These are phyloP conservation scores for Ambastaia sidthimunki DNA, from an alignment of 2,797 vertebrate genomes.

Conservation along the genomic window DNA sequence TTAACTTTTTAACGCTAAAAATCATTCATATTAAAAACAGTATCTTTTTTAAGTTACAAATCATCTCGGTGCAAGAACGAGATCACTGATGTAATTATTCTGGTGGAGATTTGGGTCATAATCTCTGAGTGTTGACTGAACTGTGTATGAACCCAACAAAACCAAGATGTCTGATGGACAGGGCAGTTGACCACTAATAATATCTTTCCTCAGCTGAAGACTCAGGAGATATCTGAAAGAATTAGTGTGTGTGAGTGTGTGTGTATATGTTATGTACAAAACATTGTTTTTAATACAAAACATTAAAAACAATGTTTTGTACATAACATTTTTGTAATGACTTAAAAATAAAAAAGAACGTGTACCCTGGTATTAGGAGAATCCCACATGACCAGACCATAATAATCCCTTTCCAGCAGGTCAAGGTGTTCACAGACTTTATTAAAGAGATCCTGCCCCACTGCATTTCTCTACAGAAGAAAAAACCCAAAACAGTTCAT, in stretches of 20 bases:
- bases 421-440: slow-evolving; percentile 94
- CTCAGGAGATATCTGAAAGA: slow-evolving; percentile 89
- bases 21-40: too few relatives aligned
- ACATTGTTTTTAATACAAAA: too few relatives aligned
- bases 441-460: slow-evolving; percentile 89
- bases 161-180: slow-evolving; percentile 95
- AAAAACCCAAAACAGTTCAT: too few relatives aligned
- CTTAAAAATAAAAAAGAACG: neutral
- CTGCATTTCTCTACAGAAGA: slow-evolving; percentile 88
- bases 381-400: slow-evolving; percentile 88
- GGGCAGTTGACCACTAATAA: slow-evolving; percentile 85
- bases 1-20: too few relatives aligned
- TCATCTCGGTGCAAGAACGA: slow-evolving; percentile 90
- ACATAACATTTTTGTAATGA: neutral
- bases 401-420: slow-evolving; percentile 97
- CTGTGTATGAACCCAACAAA: slow-evolving; percentile 90
- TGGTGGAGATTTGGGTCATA: slow-evolving; percentile 90
- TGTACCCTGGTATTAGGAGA: slow-evolving; percentile 83
- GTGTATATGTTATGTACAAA: too few relatives aligned
- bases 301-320: too few relatives aligned
- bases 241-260: too few relatives aligned
- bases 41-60: too few relatives aligned
- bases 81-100: slow-evolving; percentile 84
- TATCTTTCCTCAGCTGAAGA: slow-evolving; percentile 94
- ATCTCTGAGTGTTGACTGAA: slow-evolving; percentile 95